Evolutionary conservation across 2,888 invertebrate species (phyloP), one percentile per base, ranked within the genome.

Genomic region (Dromius quadrimaculatus): DNA sequence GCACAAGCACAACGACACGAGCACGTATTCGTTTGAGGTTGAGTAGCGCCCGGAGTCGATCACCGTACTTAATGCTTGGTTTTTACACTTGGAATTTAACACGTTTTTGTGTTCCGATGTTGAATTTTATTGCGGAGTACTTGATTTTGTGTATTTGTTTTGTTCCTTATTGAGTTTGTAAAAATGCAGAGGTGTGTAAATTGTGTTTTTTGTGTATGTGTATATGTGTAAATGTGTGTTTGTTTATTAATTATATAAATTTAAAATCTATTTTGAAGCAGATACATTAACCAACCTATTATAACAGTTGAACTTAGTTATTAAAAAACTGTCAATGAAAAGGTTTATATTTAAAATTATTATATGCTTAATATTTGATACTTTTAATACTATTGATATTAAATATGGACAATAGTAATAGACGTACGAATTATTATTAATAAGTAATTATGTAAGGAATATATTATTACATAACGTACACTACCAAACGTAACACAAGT

Each of bases 401-500:
- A 80, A 82, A 82, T 81, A 81, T 79, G 82, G 81, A 82, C 81
- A 82, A 82, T 82, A 82, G 80, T 81, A 79, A 78, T 81, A 81
- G 81, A 70, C 38, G 70, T 70, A 70, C 70, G 80, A 82, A 82
- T 81, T 81, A 82, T 82, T 81, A 81, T 80, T 81, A 82, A 82
- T 81, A 82, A 82, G 81, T 82, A 83, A 83, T 81, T 83, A 83
- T 82, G 81, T 82, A 83, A 83, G 82, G 81, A 83, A 82, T 81
- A 83, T 82, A 83, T 83, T 83, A 83, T 83, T 83, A 83, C 83
- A 83, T 83, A 84, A 84, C 84, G 84, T 83, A 84, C 84, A 84
- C 84, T 85, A 85, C 85, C 84, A 85, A 86, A 86, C 85, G 85
- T 85, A 86, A 86, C 85, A 86, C 86, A 86, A 86, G 85, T 86